Conservation (phyloP, 2,113 vertebrate species). For the Limnothrissa miodon region DNA sequence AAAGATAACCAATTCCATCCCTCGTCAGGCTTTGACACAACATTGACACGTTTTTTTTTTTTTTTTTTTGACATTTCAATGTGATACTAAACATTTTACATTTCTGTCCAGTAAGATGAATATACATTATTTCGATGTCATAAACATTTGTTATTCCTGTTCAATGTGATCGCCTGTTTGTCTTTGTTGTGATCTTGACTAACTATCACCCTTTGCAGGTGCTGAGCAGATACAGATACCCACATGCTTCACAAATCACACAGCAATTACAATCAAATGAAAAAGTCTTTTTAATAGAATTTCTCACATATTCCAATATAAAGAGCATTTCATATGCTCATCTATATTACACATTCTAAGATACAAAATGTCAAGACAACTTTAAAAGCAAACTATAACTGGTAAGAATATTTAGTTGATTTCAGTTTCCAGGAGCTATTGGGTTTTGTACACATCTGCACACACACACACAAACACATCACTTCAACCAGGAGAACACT, state of each 20-base stretch:
- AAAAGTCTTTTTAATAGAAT: not conserved
- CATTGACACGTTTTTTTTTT: too few relatives aligned
- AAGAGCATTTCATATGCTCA: not conserved
- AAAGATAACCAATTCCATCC: too few relatives aligned
- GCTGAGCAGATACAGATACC: not conserved
- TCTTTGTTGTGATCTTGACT: too few relatives aligned
- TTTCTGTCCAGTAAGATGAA: too few relatives aligned
- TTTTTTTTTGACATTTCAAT: too few relatives aligned
- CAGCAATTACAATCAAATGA: not conserved
- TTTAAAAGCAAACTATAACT: not conserved
- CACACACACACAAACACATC: not conserved
- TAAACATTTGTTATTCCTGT: too few relatives aligned
- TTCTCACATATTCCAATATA: constrained; percentile 6
- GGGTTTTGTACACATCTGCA: not conserved
- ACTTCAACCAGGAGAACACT: not conserved
- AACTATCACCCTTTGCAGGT: too few relatives aligned
- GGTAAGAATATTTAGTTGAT: not conserved
- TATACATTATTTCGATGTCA: too few relatives aligned
- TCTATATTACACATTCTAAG: not conserved
- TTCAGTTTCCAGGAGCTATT: not conserved
- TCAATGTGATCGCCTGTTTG: too few relatives aligned
- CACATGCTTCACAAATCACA: not conserved
- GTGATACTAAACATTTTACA: too few relatives aligned
- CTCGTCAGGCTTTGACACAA: too few relatives aligned
- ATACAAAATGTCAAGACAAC: constrained; percentile 4